Conservation (phyloP, 37 sponge, comb jelly and placozoan genomes). For the Axinella damicornis region DNA sequence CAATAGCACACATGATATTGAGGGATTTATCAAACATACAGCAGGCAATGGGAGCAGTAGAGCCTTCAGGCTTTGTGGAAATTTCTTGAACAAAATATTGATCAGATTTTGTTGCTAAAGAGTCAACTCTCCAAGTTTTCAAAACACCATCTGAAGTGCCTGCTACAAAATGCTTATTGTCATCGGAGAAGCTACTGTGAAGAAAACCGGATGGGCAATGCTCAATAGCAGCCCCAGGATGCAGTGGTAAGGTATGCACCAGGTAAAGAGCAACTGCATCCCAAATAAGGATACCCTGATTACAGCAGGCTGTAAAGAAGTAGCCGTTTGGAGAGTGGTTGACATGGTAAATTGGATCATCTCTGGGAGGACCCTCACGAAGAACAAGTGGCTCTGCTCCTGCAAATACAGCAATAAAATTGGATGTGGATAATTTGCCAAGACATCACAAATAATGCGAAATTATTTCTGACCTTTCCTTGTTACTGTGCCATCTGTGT, state of each 20-base stretch:
- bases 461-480: slow-evolving; percentile 3
- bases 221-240: no score
- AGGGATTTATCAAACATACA: slow-evolving; percentile 2
- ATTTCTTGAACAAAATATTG: neutral
- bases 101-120: neutral
- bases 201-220: neutral
- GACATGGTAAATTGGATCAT: slow-evolving; percentile 13
- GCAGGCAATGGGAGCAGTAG: neutral
- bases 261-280: slow-evolving; percentile 21
- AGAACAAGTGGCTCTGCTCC: neutral
- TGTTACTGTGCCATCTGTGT: slow-evolving; percentile 12
- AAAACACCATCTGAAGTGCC: slow-evolving; percentile 9
- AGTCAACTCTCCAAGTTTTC: neutral
- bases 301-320: slow-evolving; percentile 8
- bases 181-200: slow-evolving; percentile 10
- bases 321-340: slow-evolving; percentile 17
- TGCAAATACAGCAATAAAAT: no score
- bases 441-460: no score
- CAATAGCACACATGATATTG: slow-evolving; percentile 16
- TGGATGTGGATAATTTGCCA: no score
- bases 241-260: neutral
- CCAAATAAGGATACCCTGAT: slow-evolving; percentile 16
- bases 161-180: slow-evolving; percentile 10
- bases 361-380: neutral
- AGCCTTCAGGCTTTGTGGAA: neutral